Conservation (phyloP, 2,888 invertebrate species). For the Rugalucina vietnamica region DNA sequence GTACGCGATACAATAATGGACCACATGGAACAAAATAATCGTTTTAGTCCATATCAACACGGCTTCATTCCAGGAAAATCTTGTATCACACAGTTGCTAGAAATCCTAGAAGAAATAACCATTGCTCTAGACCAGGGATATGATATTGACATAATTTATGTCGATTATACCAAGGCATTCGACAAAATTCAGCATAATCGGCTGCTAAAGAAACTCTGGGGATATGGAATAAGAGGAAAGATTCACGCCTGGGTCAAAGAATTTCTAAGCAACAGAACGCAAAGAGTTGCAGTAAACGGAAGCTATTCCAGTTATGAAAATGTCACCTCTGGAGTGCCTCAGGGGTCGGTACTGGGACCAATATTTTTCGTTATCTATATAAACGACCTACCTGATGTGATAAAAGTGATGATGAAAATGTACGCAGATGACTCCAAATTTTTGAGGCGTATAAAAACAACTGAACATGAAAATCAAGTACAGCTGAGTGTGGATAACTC, state of each 20-base stretch:
- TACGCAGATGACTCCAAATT: neutral
- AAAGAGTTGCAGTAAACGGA: constrained; percentile 23
- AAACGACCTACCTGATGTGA: neutral
- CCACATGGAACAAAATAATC: constrained; percentile 8
- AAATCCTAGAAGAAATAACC: constrained; percentile 26
- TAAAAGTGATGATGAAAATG: neutral
- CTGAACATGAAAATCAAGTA: neutral
- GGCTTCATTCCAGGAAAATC: constrained; percentile 27
- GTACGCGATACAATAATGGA: neutral
- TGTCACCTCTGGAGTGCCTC: constrained; percentile 25
- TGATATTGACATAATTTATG: too few relatives aligned
- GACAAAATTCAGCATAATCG: constrained; percentile 31
- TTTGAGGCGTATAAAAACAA: neutral
- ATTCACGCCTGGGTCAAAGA: constrained; percentile 13
- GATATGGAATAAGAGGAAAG: constrained; percentile 13
- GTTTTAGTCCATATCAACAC: constrained; percentile 7
- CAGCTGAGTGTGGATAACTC: neutral
- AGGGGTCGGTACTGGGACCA: constrained; percentile 21
- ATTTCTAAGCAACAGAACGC: constrained; percentile 18
- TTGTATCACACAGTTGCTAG: constrained; percentile 7
- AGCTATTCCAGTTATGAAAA: constrained; percentile 1
- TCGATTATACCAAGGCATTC: constrained; percentile 11
- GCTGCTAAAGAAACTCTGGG: too few relatives aligned
- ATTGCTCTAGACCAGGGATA: too few relatives aligned
- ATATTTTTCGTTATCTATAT: constrained; percentile 13